Base-by-base conservation (phyloP, 2,888 invertebrate genomes). In the Drosophila eohydei region DNA sequence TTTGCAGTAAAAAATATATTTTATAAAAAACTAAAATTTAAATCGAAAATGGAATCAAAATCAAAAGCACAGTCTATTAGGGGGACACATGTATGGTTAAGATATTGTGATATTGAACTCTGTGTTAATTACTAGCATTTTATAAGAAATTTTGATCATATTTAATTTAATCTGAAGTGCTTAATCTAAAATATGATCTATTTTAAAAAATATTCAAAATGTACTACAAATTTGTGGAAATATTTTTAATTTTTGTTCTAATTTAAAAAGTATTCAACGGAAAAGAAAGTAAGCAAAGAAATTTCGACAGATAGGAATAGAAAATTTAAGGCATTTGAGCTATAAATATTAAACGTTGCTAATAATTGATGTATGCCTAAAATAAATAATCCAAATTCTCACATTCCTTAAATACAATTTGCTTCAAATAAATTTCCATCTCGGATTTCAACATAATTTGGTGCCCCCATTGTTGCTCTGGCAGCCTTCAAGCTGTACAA, bases 1-100 rank as follows among this genome's bases (percentile, higher is more conserved):
- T 36, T 28, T 44, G 34, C 28, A 28, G 52, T 14, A 14, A 28
- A 36, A 58, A 43, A 21, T 36, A 38, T 46, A 54, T n/a, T 21
- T 14, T 41, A 7, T 26, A 11, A 44, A 9, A 16, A 43, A 14
- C 12, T 30, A 7, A 16, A 40, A 40, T 40, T 41, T 21, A 2
- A 14, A n/a, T 11, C 16, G 6, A 5, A 44, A 12, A 14, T 21
- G 5, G 6, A 44, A 44, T 12, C 12, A 26, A 21, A 21, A 21
- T 21, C 21, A 21, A 21, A 21, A 21, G 21, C 1, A 21, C 21
- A 21, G 21, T 21, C 21, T 21, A 21, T 21, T 21, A 21, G 21
- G 21, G 21, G 21, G 21, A 21, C 21, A 21, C 21, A 21, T 21
- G 21, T 21, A 21, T 21, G 21, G 21, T 21, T 21, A 21, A 21